These are phyloP conservation scores for Clepsis dumicolana DNA, from an alignment of 2,888 invertebrate species.

Conservation along the genomic window DNA sequence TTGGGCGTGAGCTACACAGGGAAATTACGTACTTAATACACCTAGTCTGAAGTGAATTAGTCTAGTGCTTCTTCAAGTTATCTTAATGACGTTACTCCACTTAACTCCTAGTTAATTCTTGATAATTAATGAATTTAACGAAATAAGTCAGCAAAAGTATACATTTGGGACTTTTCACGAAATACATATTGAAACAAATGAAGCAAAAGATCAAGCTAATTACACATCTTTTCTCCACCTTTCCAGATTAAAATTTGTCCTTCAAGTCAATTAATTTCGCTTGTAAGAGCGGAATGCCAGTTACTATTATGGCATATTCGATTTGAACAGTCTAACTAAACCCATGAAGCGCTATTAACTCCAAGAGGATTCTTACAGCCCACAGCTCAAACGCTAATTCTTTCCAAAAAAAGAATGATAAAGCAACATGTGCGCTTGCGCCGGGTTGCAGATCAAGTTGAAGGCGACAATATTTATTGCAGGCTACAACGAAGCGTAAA, in stretches of 20 bases:
- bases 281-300: neutral
- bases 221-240: too few relatives aligned
- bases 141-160: too few relatives aligned
- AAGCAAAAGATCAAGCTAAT: too few relatives aligned
- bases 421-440: conserved; percentile 19
- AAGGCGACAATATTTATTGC: conserved; percentile 34
- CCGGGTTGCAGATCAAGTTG: conserved; percentile 24
- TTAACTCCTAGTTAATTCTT: neutral
- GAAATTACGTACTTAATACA: neutral
- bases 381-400: neutral
- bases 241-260: too few relatives aligned
- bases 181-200: too few relatives aligned
- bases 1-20: neutral
- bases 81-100: neutral
- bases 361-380: neutral
- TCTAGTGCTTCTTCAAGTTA: neutral
- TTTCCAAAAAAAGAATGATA: conserved; percentile 17
- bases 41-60: neutral
- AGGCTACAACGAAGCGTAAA: conserved; percentile 13
- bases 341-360: neutral
- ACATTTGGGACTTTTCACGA: too few relatives aligned
- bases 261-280: neutral
- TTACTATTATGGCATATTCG: neutral
- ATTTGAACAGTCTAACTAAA: neutral
- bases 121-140: neutral